Conservation (phyloP, 2,888 invertebrate species). For the Clistopyga incitator region DNA sequence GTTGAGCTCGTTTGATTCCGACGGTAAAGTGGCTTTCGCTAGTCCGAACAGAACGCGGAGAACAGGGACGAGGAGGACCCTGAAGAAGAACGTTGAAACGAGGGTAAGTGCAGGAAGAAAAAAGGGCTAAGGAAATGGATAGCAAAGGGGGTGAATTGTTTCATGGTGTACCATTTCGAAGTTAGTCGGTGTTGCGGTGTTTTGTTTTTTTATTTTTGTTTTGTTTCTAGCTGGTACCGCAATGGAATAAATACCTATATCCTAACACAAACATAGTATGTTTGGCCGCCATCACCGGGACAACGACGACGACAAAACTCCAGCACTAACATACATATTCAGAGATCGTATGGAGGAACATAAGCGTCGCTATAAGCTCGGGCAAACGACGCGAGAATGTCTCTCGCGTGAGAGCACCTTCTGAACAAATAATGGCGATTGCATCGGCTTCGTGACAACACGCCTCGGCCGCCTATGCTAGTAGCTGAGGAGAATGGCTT, state of each 20-base stretch:
- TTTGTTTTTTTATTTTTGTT: too few species aligned
- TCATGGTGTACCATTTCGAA: too few species aligned
- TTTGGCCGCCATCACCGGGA: constrained; percentile 13
- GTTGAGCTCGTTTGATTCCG: constrained; percentile 18
- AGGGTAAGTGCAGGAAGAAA: not conserved
- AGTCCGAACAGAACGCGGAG: not conserved
- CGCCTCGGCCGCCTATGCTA: constrained; percentile 34
- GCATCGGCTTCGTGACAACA: constrained; percentile 70
- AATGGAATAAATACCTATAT: not conserved
- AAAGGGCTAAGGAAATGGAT: not conserved
- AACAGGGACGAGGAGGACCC: constrained; percentile 16
- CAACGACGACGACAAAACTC: constrained; percentile 40
- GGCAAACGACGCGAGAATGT: constrained; percentile 72
- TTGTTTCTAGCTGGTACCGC: constrained; percentile 10
- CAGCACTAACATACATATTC: constrained; percentile 59
- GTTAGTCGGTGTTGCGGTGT: too few species aligned
- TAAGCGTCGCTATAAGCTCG: constrained; percentile 67
- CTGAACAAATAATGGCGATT: constrained; percentile 73
- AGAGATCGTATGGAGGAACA: constrained; percentile 53
- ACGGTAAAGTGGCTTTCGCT: constrained; percentile 7
- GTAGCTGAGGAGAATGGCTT: constrained; percentile 51
- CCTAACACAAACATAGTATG: constrained; percentile 1
- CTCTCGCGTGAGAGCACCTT: constrained; percentile 64
- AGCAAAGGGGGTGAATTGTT: too few species aligned
- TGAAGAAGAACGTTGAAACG: constrained; percentile 1